phyloP scores from a whole-genome alignment of 2,797 vertebrate genomes.

The Apodemus agrarius region DNA sequence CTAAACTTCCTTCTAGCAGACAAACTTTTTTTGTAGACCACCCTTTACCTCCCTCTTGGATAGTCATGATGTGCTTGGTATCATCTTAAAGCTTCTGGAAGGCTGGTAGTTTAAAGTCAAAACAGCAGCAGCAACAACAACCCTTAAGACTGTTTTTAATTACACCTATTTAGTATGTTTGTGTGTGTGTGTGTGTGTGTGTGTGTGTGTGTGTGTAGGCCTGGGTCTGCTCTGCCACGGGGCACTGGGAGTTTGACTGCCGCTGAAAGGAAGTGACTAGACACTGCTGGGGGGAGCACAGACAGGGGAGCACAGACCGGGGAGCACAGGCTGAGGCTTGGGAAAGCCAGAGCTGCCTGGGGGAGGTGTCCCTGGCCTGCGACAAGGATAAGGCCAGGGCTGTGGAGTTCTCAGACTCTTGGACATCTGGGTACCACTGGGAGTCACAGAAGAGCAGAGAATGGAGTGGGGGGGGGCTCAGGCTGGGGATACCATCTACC shows the following conservation, averaged over 20 bases:
- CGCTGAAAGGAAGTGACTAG: background rate
- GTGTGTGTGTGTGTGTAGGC: background rate
- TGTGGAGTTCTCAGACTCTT: no score
- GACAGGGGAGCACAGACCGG: no score
- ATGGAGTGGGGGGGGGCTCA: background rate
- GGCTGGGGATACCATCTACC: background rate
- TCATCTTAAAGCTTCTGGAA: conserved; percentile 32
- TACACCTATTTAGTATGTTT: background rate
- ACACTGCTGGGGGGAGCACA: no score
- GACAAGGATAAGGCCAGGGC: no score
- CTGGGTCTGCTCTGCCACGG: background rate
- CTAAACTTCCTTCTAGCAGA: background rate
- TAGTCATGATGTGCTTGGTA: background rate
- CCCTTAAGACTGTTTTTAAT: background rate
- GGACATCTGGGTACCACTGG: no score
- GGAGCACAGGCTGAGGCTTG: background rate
- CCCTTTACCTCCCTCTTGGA: background rate
- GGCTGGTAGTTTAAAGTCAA: conserved; percentile 11
- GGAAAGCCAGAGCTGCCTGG: background rate
- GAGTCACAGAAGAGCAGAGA: background rate
- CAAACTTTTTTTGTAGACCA: background rate
- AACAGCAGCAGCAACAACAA: background rate
- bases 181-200: background rate
- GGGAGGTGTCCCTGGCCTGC: background rate
- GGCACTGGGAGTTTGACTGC: background rate